Base-by-base conservation (phyloP, 2,888 invertebrate species). In the Tetragonisca angustula region DNA sequence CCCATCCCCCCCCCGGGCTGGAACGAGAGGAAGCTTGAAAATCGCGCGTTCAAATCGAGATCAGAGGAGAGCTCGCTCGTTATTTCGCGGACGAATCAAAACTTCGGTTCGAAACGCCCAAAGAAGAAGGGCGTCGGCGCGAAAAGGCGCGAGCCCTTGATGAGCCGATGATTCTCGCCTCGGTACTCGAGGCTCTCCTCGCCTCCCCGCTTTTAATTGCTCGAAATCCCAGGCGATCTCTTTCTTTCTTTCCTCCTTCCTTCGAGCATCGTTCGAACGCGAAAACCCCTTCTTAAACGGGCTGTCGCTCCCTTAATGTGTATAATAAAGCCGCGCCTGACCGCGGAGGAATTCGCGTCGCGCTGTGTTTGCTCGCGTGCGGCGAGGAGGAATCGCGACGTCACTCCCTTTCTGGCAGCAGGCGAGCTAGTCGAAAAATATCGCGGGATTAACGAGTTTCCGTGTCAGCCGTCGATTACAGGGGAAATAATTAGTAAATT, bases 121-220 rank as follows among this genome's bases (percentile, higher is more conserved):
- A 75, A 76, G 79, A 67, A 61, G 84, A 76, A 78, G 85, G 85
- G 80, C 59, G 85, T 80, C 85, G 76, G 74, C 77, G 85, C 80
- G 80, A 85, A 80, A 85, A 85, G 85, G 78, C 74, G 83, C 77
- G 73, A 84, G 84, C 50, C 83, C 84, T 79, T 84, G 84, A 27
- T 68, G 73, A 84, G 84, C 50, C 83, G 84, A 84, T 84, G 84
- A 27, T 68, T 83, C 76, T n/a, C 50, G 54, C 49, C 21, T 64
- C 71, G 68, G 59, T 54, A 56, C 50, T 69, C 75, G 49, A 74
- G 68, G 68, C 79, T 72, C 71, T 59, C 72, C 43, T 43, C 65
- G 76, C 27, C 77, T 68, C 79, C 43, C 67, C 84, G 88, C 88
- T 91, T 91, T 91, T 92, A 92, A 92, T 92, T 91, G 90, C 90